A percentile compares a stretch with the other conserved stretches of the same genome.
Conservation (phyloP, 2,113 vertebrate genomes). For the Ailurus styani region DNA sequence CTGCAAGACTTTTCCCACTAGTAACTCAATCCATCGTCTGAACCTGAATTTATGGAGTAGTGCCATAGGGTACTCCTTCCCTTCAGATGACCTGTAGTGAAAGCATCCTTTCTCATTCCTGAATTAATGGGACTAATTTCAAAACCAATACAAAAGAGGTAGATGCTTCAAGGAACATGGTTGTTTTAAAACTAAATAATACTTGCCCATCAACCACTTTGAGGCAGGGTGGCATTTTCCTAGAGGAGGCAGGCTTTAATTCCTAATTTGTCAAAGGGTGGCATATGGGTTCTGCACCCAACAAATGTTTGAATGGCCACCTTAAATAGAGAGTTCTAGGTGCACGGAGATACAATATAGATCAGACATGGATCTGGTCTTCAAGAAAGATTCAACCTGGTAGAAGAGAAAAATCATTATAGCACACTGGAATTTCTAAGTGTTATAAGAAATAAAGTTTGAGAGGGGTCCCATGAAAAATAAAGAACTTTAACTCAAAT, state of each 20-base stretch:
- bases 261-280: not conserved
- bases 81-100: not conserved
- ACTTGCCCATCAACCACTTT: not conserved
- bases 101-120: not conserved
- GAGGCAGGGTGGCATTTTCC: not conserved
- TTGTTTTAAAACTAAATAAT: not conserved
- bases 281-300: not conserved
- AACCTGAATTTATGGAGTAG: not conserved
- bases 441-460: not conserved
- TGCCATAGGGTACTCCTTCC: not conserved
- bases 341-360: not conserved
- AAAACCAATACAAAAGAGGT: not conserved
- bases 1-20: not conserved
- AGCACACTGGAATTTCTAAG: not conserved
- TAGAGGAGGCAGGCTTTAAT: not conserved
- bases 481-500: not conserved
- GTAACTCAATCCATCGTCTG: not conserved
- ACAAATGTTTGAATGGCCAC: not conserved
- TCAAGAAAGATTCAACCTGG: not conserved
- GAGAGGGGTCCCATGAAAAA: not conserved
- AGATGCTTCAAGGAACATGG: not conserved
- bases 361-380: not conserved
- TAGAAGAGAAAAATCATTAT: not conserved
- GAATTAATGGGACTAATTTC: not conserved
- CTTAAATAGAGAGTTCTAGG: not conserved